Percentiles rank a stretch among this genome's conserved stretches.
These are phyloP conservation scores for Baronia brevicornis DNA, from an alignment of 2,888 invertebrate genomes.

Conservation along the genomic window DNA sequence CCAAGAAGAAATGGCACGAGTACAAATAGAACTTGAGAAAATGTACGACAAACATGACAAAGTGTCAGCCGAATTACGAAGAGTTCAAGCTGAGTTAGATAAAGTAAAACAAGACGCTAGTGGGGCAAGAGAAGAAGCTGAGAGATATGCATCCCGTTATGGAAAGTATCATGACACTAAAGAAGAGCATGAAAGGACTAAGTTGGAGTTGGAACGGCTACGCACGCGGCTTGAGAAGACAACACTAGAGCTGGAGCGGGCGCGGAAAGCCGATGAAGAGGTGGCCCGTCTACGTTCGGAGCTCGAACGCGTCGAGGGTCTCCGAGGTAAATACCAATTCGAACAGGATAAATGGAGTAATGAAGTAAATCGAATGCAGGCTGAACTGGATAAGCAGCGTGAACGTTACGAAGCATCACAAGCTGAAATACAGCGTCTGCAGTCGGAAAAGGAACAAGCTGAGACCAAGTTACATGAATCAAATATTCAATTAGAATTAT, in stretches of 20 bases:
- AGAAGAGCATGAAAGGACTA: constrained; percentile 85
- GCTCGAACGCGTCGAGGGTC: constrained; percentile 83
- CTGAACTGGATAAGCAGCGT: constrained; percentile 82
- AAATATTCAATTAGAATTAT: constrained; percentile 86
- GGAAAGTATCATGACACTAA: constrained; percentile 86
- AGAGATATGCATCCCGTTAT: constrained; percentile 81
- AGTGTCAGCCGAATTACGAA: constrained; percentile 85
- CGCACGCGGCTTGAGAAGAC: constrained; percentile 88
- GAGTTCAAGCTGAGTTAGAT: constrained; percentile 86
- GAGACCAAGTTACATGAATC: constrained; percentile 84
- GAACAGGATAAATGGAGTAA: constrained; percentile 72
- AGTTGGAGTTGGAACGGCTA: constrained; percentile 87
- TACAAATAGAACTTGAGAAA: constrained; percentile 91
- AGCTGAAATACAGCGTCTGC: constrained; percentile 81
- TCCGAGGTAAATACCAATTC: constrained; percentile 77
- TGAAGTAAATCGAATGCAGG: constrained; percentile 85
- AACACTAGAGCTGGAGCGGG: constrained; percentile 84
- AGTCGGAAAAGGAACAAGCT: constrained; percentile 79
- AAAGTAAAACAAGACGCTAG: constrained; percentile 82
- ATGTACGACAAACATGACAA: constrained; percentile 94
- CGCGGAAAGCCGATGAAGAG: constrained; percentile 82
- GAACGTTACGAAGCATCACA: constrained; percentile 86
- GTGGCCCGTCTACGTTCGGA: constrained; percentile 80
- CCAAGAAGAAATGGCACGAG: constrained; percentile 90
- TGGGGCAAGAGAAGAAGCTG: constrained; percentile 86